These are phyloP conservation scores for Neodiprion pinetum DNA, from an alignment of 1,140 invertebrate genomes.

Conservation along the genomic window DNA sequence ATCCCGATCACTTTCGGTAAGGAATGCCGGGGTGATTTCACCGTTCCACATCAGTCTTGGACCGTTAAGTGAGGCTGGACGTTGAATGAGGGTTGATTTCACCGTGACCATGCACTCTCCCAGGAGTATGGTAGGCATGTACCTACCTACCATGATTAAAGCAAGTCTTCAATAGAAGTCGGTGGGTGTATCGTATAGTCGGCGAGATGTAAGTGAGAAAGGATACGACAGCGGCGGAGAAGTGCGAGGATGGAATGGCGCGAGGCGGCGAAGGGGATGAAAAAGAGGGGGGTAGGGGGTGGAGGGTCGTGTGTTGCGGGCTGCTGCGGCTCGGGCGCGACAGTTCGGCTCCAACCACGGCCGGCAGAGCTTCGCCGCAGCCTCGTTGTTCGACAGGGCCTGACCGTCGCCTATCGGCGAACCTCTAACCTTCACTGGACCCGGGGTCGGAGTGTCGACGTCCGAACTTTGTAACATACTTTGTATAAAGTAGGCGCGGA, in stretches of 20 bases:
- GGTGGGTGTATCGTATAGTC: conserved; percentile 30
- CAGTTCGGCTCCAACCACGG: conserved; percentile 58
- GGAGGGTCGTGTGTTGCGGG: conserved; percentile 56
- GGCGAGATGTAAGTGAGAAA: conserved; percentile 47
- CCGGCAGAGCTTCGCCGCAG: conserved; percentile 45
- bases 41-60: no score
- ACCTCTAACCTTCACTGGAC: neutral
- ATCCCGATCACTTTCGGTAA: no score
- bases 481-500: neutral
- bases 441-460: no score
- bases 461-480: neutral
- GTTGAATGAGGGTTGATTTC: no score
- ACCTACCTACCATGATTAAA: no score
- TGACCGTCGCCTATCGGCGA: neutral
- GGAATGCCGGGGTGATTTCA: no score
- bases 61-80: no score
- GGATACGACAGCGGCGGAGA: conserved; percentile 24
- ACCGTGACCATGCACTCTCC: no score
- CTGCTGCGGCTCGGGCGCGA: conserved; percentile 63
- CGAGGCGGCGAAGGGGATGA: conserved; percentile 23
- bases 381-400: neutral
- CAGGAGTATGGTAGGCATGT: no score
- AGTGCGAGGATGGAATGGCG: conserved; percentile 10
- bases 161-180: neutral
- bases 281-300: conserved; percentile 30